Evolutionary conservation across 2,797 vertebrate genomes (phyloP), one percentile per base, ranked within the genome.

Genomic region (Danionella dracula): DNA sequence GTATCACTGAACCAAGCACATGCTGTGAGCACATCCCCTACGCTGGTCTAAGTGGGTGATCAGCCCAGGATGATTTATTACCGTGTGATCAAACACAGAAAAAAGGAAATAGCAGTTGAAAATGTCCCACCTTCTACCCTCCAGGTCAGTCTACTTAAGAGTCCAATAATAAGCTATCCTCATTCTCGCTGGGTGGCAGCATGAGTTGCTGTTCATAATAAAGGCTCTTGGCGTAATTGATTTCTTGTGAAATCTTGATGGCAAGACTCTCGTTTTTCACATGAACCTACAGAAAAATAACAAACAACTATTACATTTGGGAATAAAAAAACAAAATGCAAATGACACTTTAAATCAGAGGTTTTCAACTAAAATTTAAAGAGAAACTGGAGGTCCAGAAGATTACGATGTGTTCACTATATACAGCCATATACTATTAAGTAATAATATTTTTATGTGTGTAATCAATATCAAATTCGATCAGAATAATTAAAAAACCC

Each of bases 181-280:
- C 92, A 6, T 92, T 90, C 71, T 95, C 92, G 17, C 66, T 91
- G 76, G 88, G 84, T 31, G 93, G 91, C 53, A 99, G 76, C 96
- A 97, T 99, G 1, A 99, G 93, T 76, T 99, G 97, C 78, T 99
- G 95, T 68, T 99, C 96, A 0, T 96, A 99, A 82, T 96, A 99
- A 70, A 99, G 92, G 82, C 97, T 99, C 87, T 99, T 99, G 81
- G 97, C 97, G 55, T 99, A 99, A 90, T 99, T 99, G 78, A 99
- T 92, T 86, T 99, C 95, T 83, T 99, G 96, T 37, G 93, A 98
- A 45, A 99, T 90, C 81, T 95, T 96, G 53, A 95, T 76, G 2
- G 96, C 97, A 0, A 98, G 92, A 67, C 79, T 90, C 86, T 99
- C 97, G 0, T 79, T 94, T 64, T 92, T 94, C 78, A 99, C 94